Evolutionary conservation across 2,113 vertebrate genomes (phyloP).

Genomic region (Peromyscus polionotus): DNA sequence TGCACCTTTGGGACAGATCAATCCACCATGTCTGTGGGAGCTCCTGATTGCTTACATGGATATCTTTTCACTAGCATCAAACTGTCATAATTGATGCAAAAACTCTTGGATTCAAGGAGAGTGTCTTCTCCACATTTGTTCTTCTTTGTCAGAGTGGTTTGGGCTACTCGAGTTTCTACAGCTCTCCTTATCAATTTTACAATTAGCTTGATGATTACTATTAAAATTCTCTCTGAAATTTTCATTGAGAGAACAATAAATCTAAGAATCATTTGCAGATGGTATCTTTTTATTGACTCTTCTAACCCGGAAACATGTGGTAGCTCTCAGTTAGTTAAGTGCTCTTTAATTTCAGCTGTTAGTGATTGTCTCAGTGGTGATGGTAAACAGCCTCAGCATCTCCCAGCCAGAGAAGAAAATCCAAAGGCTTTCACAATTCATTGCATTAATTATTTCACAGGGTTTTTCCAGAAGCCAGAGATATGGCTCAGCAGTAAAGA

Average conservation of each 20-base stretch:
- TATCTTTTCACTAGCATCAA: not conserved
- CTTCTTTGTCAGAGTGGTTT: not conserved
- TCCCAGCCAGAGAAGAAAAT: not conserved
- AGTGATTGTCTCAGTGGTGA: not conserved
- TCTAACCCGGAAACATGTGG: not conserved
- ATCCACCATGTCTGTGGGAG: not conserved
- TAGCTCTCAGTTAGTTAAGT: not conserved
- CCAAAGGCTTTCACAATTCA: not conserved
- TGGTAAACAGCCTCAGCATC: not conserved
- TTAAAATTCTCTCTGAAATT: not conserved
- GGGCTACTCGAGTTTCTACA: not conserved
- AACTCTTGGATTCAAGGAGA: not conserved
- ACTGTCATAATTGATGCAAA: not conserved
- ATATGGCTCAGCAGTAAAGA: not conserved
- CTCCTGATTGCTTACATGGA: not conserved
- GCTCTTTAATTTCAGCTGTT: not conserved
- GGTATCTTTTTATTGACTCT: not conserved
- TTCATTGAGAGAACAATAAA: not conserved
- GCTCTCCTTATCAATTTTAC: not conserved
- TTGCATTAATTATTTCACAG: conserved; percentile 6
- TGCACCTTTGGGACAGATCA: not conserved
- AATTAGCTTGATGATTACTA: not conserved
- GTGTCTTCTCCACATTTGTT: not conserved
- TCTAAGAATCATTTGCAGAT: not conserved
- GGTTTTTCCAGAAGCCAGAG: not conserved